A percentile compares a stretch with the other conserved stretches of the same genome.
Evolutionary conservation across 2,113 vertebrate genomes (phyloP).

Genomic region (Poicephalus gulielmi): DNA sequence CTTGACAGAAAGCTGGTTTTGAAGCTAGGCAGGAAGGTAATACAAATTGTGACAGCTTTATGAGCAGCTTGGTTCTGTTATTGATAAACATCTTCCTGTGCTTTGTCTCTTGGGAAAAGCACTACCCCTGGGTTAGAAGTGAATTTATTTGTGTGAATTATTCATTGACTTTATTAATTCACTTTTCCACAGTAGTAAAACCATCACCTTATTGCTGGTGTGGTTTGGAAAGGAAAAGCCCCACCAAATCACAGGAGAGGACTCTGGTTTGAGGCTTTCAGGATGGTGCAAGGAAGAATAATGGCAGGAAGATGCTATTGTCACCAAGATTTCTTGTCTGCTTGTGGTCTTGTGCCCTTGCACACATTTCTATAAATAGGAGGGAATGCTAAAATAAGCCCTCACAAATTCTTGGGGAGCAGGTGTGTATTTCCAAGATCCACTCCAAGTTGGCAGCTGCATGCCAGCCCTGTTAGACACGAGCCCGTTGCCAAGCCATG

Average conservation of each 20-base stretch:
- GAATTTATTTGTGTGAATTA: constrained; percentile 55
- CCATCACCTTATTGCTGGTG: neutral
- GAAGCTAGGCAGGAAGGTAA: neutral
- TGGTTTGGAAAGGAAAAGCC: neutral
- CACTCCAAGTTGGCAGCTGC: neutral
- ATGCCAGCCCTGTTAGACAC: neutral
- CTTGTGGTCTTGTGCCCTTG: neutral
- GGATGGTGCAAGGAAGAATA: neutral
- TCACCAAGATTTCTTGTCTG: neutral
- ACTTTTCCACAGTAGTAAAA: constrained; percentile 33
- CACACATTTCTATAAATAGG: neutral
- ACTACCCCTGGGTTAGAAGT: constrained; percentile 10
- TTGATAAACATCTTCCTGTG: constrained; percentile 27
- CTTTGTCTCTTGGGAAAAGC: constrained; percentile 8
- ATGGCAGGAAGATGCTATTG: neutral
- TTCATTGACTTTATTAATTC: constrained; percentile 58
- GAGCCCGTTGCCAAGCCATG: rapidly evolving
- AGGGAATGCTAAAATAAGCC: neutral
- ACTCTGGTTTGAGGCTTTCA: neutral
- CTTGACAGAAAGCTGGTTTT: neutral
- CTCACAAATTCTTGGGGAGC: neutral
- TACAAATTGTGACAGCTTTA: constrained; percentile 31
- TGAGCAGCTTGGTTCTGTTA: constrained; percentile 28
- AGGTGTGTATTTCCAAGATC: neutral
- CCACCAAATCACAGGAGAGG: neutral